phyloP scores from a whole-genome alignment of 2,888 invertebrate species.

The Drosophila neutralis region DNA sequence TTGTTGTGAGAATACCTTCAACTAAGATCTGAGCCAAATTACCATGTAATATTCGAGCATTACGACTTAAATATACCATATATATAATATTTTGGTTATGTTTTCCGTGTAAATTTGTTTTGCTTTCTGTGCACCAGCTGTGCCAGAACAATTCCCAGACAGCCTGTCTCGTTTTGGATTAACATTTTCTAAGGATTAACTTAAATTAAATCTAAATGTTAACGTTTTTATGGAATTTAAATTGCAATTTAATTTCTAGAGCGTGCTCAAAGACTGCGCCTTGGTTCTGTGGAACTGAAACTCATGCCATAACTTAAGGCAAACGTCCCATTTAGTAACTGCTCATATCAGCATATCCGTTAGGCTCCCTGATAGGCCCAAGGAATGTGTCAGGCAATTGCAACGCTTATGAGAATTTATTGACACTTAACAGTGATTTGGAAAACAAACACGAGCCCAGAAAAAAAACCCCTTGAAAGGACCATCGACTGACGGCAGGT shows the following conservation, averaged over 20 bases:
- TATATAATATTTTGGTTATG: constrained; percentile 27
- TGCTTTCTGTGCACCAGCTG: constrained; percentile 27
- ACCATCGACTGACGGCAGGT: constrained; percentile 27
- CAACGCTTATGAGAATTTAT: constrained; percentile 74
- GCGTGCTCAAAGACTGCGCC: constrained; percentile 14
- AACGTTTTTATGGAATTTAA: neutral
- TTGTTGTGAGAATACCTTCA: constrained; percentile 4
- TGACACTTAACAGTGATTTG: constrained; percentile 68
- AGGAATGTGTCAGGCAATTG: constrained; percentile 69
- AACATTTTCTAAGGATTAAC: constrained; percentile 26
- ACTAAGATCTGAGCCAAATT: constrained; percentile 52
- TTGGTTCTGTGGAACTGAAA: constrained; percentile 39
- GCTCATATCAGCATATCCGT: constrained; percentile 48
- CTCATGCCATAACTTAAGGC: constrained; percentile 59
- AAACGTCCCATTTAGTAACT: constrained; percentile 19
- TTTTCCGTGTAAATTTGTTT: constrained; percentile 50
- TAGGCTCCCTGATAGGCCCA: constrained; percentile 47
- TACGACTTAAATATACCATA: constrained; percentile 32
- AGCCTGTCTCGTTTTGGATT: constrained; percentile 36
- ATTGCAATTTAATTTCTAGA: constrained; percentile 10
- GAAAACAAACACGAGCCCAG: constrained; percentile 40
- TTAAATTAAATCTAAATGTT: constrained; percentile 2
- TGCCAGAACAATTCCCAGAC: constrained; percentile 36
- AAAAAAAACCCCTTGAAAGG: constrained; percentile 21
- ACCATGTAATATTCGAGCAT: constrained; percentile 74